A percentile compares a stretch with the other conserved stretches of the same genome.
phyloP scores from a whole-genome alignment of 2,797 vertebrate genomes.

The Melanotaenia trifasciata region DNA sequence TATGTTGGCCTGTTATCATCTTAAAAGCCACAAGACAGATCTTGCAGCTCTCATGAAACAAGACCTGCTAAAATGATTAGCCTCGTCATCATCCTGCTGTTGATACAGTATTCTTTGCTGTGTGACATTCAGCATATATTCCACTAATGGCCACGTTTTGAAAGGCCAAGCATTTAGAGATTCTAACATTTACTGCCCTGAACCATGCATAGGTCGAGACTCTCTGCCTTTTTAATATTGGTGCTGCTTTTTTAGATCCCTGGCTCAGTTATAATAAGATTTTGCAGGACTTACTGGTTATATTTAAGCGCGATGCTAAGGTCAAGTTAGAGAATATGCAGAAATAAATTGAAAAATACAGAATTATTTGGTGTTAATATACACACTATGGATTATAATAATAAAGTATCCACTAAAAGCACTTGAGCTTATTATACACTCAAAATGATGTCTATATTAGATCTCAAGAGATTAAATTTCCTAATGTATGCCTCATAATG shows the following conservation, averaged over 20 bases:
- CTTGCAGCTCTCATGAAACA: background rate
- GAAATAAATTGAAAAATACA: background rate
- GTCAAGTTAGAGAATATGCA: background rate
- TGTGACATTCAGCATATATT: background rate
- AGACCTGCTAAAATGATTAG: background rate
- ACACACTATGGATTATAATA: background rate
- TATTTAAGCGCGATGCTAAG: background rate
- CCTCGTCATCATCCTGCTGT: background rate
- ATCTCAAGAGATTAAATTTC: background rate
- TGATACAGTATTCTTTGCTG: background rate
- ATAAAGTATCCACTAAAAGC: background rate
- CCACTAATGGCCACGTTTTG: background rate
- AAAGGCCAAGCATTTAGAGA: conserved; percentile 15
- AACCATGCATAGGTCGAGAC: background rate
- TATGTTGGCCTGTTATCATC: background rate
- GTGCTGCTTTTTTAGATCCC: background rate
- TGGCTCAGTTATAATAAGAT: background rate
- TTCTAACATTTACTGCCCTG: background rate
- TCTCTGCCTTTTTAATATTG: background rate
- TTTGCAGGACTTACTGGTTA: background rate
- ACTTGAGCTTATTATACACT: background rate
- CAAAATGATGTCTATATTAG: background rate
- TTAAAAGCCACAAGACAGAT: background rate
- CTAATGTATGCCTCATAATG: background rate
- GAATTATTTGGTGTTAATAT: background rate